phyloP scores from a whole-genome alignment of 1,140 invertebrate genomes.

The Zaprionus ornatus region DNA sequence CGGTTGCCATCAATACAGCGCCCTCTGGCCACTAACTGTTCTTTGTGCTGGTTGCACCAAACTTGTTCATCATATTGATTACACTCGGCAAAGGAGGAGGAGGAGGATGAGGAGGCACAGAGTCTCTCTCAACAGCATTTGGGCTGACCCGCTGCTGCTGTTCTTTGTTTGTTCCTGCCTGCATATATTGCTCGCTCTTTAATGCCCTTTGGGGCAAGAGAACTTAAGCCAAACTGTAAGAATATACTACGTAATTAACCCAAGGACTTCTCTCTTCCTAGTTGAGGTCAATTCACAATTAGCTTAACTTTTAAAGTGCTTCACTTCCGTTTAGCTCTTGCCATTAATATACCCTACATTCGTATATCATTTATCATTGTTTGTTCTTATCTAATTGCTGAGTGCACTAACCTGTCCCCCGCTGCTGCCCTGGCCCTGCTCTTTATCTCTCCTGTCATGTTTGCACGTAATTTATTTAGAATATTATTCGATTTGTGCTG shows the following conservation, averaged over 20 bases:
- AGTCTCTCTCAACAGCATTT: conserved; percentile 30
- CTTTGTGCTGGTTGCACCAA: background rate
- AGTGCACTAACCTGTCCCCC: conserved; percentile 21
- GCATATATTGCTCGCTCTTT: conserved; percentile 1
- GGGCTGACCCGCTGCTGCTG: conserved; percentile 21
- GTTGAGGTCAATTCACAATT: background rate
- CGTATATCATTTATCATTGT: conserved; percentile 19
- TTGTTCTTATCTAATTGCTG: conserved; percentile 39
- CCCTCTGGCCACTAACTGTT: conserved; percentile 18
- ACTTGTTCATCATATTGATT: conserved; percentile 7
- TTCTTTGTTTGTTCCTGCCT: conserved; percentile 19
- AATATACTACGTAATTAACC: background rate
- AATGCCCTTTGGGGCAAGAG: background rate
- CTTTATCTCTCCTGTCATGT: conserved; percentile 59
- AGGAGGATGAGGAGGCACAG: background rate
- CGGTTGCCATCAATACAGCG: conserved; percentile 8
- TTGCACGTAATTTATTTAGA: conserved; percentile 79
- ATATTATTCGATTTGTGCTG: conserved; percentile 79
- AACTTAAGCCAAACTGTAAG: background rate
- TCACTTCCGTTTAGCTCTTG: background rate
- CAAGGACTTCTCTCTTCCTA: background rate
- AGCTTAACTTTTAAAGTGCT: background rate
- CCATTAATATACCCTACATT: background rate
- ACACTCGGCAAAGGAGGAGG: conserved; percentile 2
- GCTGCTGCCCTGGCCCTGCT: background rate